Conservation (phyloP, 2,797 vertebrate genomes). For the Syngnathus rostellatus region DNA sequence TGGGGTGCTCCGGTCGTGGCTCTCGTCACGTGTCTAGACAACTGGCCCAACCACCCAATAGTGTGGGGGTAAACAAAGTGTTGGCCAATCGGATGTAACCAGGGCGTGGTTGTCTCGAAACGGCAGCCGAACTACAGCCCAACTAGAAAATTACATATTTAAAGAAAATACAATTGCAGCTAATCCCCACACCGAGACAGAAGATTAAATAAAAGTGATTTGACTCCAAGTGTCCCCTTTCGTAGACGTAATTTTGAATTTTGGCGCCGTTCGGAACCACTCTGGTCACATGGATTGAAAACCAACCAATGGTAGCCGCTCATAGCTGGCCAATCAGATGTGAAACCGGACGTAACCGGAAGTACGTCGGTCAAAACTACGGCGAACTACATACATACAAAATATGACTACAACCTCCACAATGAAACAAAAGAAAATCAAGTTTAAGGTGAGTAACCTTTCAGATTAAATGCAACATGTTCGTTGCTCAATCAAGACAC, state of each 20-base stretch:
- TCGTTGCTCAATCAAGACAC: too few species aligned
- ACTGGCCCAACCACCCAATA: constrained; percentile 39
- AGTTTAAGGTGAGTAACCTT: not conserved
- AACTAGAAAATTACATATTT: not conserved
- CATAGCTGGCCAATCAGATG: constrained; percentile 18
- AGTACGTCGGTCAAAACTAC: constrained; percentile 7
- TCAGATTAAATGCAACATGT: not conserved
- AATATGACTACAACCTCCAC: not conserved
- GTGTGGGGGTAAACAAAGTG: not conserved
- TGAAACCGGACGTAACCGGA: constrained; percentile 29
- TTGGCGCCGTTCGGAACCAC: constrained; percentile 78
- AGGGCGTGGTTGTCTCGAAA: constrained; percentile 25
- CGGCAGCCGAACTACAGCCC: not conserved
- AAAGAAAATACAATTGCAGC: not conserved
- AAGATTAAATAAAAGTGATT: not conserved
- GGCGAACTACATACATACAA: too few species aligned
- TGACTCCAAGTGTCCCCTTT: not conserved
- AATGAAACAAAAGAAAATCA: not conserved
- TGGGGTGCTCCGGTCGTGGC: constrained; percentile 56
- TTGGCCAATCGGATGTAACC: constrained; percentile 29
- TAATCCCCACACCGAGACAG: not conserved
- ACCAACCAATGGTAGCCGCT: constrained; percentile 31
- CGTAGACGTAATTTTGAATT: constrained; percentile 79
- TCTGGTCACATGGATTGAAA: constrained; percentile 61
- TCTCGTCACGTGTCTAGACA: constrained; percentile 61